phyloP scores from a whole-genome alignment of 2,888 invertebrate species.

The Chironomus riparius region DNA sequence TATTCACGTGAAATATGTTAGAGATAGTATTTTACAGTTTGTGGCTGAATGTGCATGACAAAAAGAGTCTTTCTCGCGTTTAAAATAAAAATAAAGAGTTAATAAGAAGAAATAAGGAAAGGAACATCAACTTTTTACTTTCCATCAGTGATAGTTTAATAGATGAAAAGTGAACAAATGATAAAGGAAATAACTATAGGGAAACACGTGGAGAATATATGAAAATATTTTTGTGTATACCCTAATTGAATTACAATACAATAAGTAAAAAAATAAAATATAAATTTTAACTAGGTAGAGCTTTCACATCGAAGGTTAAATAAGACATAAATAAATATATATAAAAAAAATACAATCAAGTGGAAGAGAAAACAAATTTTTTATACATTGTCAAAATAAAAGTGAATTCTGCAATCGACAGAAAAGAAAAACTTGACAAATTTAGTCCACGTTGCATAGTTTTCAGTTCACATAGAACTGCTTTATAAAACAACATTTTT shows the following conservation, averaged over 20 bases:
- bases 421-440: background rate
- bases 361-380: background rate
- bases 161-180: too few relatives aligned
- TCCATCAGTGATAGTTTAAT: background rate
- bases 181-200: too few relatives aligned
- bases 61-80: background rate
- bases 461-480: background rate
- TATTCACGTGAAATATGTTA: conserved; percentile 25
- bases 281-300: background rate
- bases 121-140: background rate
- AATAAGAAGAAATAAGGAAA: background rate
- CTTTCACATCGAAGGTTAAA: background rate
- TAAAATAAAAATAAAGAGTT: background rate
- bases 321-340: too few relatives aligned
- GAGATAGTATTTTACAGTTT: conserved; percentile 27
- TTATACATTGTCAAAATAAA: too few relatives aligned
- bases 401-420: background rate
- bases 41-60: conserved; percentile 25
- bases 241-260: background rate
- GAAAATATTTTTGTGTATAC: background rate
- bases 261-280: background rate
- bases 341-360: background rate
- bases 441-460: conserved; percentile 25
- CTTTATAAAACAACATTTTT: background rate
- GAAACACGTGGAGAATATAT: background rate